Percentiles rank a stretch among this genome's conserved stretches.
phyloP scores from a whole-genome alignment of 2,113 vertebrate species.

The Pluvialis apricaria region DNA sequence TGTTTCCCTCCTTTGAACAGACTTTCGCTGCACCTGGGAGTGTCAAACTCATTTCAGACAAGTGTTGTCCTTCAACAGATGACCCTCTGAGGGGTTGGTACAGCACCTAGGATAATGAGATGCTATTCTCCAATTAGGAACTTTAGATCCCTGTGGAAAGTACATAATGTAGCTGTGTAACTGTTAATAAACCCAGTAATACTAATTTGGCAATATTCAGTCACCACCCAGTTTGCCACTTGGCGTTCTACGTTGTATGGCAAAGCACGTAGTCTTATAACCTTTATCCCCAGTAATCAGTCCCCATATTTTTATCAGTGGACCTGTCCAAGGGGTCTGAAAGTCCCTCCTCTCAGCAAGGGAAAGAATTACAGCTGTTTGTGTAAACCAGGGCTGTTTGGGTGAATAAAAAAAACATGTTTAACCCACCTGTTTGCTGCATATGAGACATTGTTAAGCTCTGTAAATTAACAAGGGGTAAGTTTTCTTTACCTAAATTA shows the following conservation, averaged over 20 bases:
- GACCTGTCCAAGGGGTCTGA: background rate
- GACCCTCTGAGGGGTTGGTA: background rate
- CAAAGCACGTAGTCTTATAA: background rate
- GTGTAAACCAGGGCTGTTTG: background rate
- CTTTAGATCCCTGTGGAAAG: background rate
- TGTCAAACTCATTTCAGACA: background rate
- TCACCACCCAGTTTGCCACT: background rate
- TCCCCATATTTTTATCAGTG: background rate
- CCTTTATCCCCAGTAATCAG: background rate
- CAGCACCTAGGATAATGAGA: background rate
- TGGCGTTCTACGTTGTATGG: accelerated
- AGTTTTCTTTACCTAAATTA: background rate
- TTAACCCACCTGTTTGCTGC: background rate
- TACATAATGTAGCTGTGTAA: background rate
- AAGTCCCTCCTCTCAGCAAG: background rate
- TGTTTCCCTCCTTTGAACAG: background rate
- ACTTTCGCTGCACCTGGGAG: background rate
- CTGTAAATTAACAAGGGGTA: background rate
- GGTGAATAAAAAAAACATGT: background rate
- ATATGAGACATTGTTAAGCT: background rate
- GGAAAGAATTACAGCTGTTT: background rate
- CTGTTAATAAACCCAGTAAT: background rate
- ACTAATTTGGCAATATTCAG: background rate
- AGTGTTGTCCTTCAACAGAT: background rate
- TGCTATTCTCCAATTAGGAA: background rate